These are phyloP conservation scores for Nannobrachium achirus DNA, from an alignment of 2,113 vertebrate species.

Conservation along the genomic window DNA sequence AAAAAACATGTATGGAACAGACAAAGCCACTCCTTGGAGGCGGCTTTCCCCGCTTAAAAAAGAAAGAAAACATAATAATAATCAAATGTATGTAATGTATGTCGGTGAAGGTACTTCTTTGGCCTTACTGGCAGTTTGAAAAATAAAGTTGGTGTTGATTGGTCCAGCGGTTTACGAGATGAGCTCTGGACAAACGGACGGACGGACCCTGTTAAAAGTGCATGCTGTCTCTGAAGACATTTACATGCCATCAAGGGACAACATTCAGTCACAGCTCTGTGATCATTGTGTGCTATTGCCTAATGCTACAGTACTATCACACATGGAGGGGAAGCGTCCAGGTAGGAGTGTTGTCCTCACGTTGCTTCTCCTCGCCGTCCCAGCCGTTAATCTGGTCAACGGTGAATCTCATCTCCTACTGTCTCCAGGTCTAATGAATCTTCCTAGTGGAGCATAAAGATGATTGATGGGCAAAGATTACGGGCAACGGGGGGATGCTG, in stretches of 20 bases:
- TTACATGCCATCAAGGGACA: conserved; percentile 28
- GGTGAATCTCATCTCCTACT: conserved; percentile 62
- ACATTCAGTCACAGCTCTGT: conserved; percentile 46
- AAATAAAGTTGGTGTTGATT: no score
- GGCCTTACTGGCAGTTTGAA: no score
- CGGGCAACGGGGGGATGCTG: conserved; percentile 32
- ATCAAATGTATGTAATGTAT: no score
- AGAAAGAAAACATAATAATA: no score
- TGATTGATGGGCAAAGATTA: conserved; percentile 73
- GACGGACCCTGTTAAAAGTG: neutral
- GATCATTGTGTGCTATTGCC: conserved; percentile 45
- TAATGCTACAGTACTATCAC: conserved; percentile 8
- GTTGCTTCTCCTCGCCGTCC: neutral
- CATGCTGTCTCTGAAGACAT: conserved; percentile 13
- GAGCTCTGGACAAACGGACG: no score
- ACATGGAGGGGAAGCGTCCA: conserved; percentile 9
- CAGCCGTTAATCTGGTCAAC: conserved; percentile 45
- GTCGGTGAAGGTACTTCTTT: no score
- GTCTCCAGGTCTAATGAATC: conserved; percentile 69
- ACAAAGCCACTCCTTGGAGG: no score
- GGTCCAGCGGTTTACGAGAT: no score
- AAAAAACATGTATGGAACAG: no score
- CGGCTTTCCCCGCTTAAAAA: no score
- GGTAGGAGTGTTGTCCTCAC: conserved; percentile 18
- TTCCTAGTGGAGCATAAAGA: conserved; percentile 53